phyloP scores from a whole-genome alignment of 2,113 vertebrate species.

The Menura novaehollandiae region DNA sequence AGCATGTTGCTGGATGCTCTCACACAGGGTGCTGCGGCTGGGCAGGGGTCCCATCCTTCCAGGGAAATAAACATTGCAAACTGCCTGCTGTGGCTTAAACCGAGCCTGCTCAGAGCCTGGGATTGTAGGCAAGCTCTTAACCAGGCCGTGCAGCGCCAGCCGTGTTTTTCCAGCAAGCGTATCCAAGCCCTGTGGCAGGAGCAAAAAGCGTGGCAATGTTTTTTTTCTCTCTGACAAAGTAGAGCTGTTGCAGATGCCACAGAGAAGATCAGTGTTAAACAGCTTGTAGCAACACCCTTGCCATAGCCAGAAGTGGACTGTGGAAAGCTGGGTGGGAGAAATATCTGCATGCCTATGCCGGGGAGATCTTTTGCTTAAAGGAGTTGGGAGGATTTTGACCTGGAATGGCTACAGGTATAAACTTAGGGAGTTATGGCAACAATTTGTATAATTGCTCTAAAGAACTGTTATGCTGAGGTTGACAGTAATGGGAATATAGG shows the following conservation, averaged over 20 bases:
- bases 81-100: neutral
- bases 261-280: neutral
- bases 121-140: neutral
- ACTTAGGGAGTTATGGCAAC: neutral
- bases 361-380: neutral
- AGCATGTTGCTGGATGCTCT: neutral
- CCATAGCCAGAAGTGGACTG: neutral
- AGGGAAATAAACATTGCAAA: neutral
- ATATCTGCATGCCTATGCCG: fast-evolving
- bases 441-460: neutral
- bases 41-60: neutral
- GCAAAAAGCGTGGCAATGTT: neutral
- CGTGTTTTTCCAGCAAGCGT: fast-evolving
- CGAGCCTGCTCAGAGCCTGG: neutral
- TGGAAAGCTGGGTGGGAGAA: neutral
- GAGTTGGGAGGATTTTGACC: neutral
- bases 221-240: neutral
- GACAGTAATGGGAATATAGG: neutral
- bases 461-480: neutral
- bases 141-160: neutral
- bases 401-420: neutral
- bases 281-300: neutral
- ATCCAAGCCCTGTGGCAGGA: neutral
- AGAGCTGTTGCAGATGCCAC: neutral
- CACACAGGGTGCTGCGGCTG: neutral